Evolutionary conservation across 2,797 vertebrate genomes (phyloP).

Genomic region (Pangasius krempfi): DNA sequence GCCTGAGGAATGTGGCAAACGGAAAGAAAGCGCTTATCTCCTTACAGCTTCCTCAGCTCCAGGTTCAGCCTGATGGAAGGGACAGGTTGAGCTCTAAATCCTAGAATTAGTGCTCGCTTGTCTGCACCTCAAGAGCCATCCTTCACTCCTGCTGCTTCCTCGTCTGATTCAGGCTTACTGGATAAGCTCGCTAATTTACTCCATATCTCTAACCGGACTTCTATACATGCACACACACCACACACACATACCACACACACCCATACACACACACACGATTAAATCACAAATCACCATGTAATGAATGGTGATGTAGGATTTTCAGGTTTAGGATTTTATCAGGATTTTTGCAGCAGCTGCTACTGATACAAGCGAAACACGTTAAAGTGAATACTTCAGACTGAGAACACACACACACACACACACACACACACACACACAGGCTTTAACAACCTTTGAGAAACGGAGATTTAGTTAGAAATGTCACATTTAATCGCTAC

Average conservation of each 20-base stretch:
- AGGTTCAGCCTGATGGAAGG: neutral
- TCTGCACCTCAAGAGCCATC: conserved; percentile 27
- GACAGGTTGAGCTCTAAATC: conserved; percentile 27
- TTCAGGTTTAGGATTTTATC: neutral
- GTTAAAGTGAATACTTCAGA: too few species aligned
- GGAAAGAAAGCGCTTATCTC: neutral
- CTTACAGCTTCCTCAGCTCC: neutral
- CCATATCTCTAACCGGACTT: neutral
- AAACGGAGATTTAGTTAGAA: neutral
- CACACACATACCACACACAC: neutral
- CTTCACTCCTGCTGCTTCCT: conserved; percentile 20
- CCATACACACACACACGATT: too few species aligned
- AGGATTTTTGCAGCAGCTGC: neutral
- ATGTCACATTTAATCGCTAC: conserved; percentile 9
- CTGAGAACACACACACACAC: too few species aligned
- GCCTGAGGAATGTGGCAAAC: neutral
- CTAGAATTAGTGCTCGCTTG: conserved; percentile 17
- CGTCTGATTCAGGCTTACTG: neutral
- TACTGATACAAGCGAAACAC: neutral
- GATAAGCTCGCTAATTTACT: conserved; percentile 23
- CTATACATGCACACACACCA: neutral
- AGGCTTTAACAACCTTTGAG: neutral
- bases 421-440: neutral
- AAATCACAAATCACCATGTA: neutral
- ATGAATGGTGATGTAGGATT: neutral